Evolutionary conservation across 2,888 invertebrate species (phyloP), one percentile per base, ranked within the genome.

Genomic region (Drosophila eohydei): DNA sequence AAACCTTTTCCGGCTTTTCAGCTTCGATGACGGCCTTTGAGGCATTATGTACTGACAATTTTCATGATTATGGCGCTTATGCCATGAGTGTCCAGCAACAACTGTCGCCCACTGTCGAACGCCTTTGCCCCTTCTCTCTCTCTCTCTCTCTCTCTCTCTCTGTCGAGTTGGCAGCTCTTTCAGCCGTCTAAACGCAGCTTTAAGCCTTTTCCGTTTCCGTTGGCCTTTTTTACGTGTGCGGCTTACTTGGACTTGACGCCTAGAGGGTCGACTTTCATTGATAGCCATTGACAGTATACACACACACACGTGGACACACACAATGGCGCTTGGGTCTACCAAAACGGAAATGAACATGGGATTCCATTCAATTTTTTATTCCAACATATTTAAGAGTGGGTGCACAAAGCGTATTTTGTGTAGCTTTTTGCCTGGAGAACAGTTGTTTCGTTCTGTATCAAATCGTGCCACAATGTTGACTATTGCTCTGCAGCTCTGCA

Each of bases 41-140:
- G 83, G 84, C 88, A 86, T 86, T 89, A 86, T 89, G 86, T 87
- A 86, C 86, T 87, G 83, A 89, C 86, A 86, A 86, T 86, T 86
- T 86, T 82, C 89, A 89, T 86, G 86, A 86, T 86, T 89, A 86
- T 89, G 75, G 80, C 71, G 89, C 86, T 80, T 81, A 85, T 66
- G 66, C 71, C 48, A 55, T 62, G 74, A 85, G 76, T 80, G 88
- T 75, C 81, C 77, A 85, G 80, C 57, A 36, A 40, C 58, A 44
- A 26, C 61, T 54, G 38, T 9, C 43, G 56, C 46, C 16, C 30
- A 12, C 28, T 5, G 8, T 4, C 9, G n/a, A 7, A 4, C 8
- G 5, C 8, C 6, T 2, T 14, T 12, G 9, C 32, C 34, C 5
- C n/a, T 26, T 14, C 4, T 26, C 21, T 21, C 14, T 2, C 5